Conservation (phyloP, 2,888 invertebrate species). For the Crematogaster levior region DNA sequence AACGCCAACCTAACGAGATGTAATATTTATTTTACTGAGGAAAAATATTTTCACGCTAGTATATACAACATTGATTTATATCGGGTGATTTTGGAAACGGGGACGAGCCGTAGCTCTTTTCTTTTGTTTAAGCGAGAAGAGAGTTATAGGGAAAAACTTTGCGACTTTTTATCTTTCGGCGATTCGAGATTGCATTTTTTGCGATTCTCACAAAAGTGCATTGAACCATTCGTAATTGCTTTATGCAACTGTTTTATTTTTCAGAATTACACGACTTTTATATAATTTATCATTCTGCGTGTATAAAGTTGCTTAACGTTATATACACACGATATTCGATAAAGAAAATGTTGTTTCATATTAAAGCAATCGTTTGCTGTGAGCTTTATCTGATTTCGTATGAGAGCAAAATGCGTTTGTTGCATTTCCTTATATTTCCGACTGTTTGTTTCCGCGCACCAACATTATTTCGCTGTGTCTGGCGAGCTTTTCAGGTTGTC, state of each 20-base stretch:
- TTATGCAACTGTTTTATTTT: neutral
- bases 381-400: neutral
- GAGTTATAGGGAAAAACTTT: neutral
- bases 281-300: neutral
- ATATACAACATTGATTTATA: constrained; percentile 13
- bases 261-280: neutral
- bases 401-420: neutral
- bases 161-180: neutral
- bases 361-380: neutral
- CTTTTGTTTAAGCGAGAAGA: constrained; percentile 5
- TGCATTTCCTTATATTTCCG: neutral
- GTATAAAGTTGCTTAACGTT: neutral
- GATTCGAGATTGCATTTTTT: neutral
- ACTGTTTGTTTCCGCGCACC: neutral
- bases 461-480: constrained; percentile 19
- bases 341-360: neutral
- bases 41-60: constrained; percentile 44
- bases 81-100: neutral
- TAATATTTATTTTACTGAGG: constrained; percentile 61
- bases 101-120: neutral
- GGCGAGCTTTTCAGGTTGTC: constrained; percentile 37
- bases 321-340: neutral
- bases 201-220: neutral
- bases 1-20: constrained; percentile 57
- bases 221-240: neutral